Conservation (phyloP, 2,113 vertebrate species). For the Fulmarus glacialis region DNA sequence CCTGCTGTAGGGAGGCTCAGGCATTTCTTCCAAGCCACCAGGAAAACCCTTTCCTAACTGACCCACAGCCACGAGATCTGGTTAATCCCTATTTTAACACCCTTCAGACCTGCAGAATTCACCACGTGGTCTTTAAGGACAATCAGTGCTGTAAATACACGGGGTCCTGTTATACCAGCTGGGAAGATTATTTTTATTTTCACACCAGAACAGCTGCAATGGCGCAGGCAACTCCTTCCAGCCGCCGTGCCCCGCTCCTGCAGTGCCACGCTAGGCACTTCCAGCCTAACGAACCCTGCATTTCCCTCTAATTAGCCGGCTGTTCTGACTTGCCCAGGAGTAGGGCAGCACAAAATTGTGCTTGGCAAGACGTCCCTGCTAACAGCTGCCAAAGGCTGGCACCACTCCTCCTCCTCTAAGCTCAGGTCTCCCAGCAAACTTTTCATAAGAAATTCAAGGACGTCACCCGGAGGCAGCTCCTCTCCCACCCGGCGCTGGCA, state of each 20-base stretch:
- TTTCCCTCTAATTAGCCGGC: background rate
- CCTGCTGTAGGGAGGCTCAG: background rate
- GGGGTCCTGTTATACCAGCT: rapidly evolving
- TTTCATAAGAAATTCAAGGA: rapidly evolving
- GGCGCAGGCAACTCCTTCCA: background rate
- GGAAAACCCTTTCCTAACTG: background rate
- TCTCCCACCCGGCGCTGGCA: background rate
- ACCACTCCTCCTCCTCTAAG: background rate
- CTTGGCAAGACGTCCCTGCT: rapidly evolving
- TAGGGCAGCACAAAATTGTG: background rate
- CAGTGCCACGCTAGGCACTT: background rate
- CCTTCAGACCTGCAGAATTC: background rate
- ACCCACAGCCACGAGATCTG: background rate
- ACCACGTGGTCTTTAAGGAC: background rate
- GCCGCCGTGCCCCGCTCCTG: rapidly evolving
- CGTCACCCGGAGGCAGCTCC: background rate
- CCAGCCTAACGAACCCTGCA: background rate
- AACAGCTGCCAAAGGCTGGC: background rate
- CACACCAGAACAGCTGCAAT: background rate
- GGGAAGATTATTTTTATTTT: background rate
- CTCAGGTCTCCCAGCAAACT: background rate
- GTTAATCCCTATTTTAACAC: background rate
- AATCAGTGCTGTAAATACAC: rapidly evolving
- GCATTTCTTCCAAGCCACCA: background rate
- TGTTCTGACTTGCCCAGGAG: slow-evolving; percentile 29